These are phyloP conservation scores for Monarcha castaneiventris DNA, from an alignment of 2,113 vertebrate genomes.

Conservation along the genomic window DNA sequence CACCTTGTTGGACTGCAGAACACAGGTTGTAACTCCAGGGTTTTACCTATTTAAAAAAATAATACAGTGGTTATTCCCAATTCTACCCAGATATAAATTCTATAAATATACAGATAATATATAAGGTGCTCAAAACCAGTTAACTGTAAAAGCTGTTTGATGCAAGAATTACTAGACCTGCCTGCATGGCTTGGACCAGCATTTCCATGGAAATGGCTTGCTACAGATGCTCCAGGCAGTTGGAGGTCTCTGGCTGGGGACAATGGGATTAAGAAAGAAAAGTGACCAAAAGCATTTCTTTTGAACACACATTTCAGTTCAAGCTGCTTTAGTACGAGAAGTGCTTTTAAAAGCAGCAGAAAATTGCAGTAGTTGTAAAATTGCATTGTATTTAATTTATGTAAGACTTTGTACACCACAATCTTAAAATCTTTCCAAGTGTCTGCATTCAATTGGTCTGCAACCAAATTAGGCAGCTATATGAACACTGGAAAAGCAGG, in stretches of 20 bases:
- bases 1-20: not conserved
- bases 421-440: not conserved
- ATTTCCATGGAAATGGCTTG: not conserved
- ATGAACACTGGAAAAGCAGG: not conserved
- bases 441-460: not conserved
- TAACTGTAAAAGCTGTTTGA: not conserved
- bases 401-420: not conserved
- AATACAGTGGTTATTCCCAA: not conserved
- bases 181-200: not conserved
- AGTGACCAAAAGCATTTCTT: not conserved
- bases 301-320: not conserved
- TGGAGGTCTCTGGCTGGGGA: not conserved
- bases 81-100: not conserved
- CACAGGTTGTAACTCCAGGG: not conserved
- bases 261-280: not conserved
- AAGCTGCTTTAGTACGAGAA: not conserved
- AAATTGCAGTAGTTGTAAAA: not conserved
- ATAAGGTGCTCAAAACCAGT: not conserved
- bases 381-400: not conserved
- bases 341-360: not conserved
- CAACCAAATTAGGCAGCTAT: not conserved
- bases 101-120: not conserved
- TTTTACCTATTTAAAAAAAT: not conserved
- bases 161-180: not conserved
- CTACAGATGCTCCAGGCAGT: not conserved